Percentiles rank a stretch among this genome's conserved stretches.
These are phyloP conservation scores for Cotesia chilonis DNA, from an alignment of 1,140 invertebrate genomes.

Conservation along the genomic window DNA sequence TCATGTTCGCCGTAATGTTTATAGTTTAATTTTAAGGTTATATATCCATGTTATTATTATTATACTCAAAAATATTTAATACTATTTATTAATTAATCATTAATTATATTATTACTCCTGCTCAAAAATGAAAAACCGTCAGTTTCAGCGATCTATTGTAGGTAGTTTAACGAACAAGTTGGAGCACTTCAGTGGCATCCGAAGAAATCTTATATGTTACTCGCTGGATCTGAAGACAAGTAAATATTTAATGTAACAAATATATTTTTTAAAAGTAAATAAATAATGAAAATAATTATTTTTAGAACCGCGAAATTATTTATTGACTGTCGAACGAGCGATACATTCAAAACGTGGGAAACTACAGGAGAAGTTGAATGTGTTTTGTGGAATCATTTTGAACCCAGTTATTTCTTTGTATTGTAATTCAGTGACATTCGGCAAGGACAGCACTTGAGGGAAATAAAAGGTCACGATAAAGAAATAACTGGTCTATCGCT, in stretches of 20 bases:
- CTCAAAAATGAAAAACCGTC: too few species aligned
- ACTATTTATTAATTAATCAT: too few species aligned
- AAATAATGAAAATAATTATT: constrained; percentile 50
- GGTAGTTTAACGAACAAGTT: constrained; percentile 79
- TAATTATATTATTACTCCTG: too few species aligned
- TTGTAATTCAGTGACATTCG: constrained; percentile 77
- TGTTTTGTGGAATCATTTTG: constrained; percentile 83
- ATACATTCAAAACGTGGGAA: constrained; percentile 74
- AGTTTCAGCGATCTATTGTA: too few species aligned
- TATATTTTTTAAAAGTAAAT: too few species aligned
- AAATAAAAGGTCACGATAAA: constrained; percentile 79
- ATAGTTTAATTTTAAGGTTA: too few species aligned
- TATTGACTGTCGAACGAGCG: constrained; percentile 76
- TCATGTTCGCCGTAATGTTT: too few species aligned
- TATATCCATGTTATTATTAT: too few species aligned
- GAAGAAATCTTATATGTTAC: constrained; percentile 79
- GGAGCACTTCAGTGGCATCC: constrained; percentile 91
- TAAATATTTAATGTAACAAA: constrained; percentile 47
- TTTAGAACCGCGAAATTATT: constrained; percentile 76
- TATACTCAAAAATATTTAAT: too few species aligned
- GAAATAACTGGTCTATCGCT: constrained; percentile 81
- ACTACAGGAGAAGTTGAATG: constrained; percentile 85
- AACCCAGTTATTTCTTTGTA: constrained; percentile 79
- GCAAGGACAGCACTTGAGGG: constrained; percentile 77
- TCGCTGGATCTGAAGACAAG: constrained; percentile 79